Conservation (phyloP, 2,888 invertebrate species). For the Alloscopus bannaensis region DNA sequence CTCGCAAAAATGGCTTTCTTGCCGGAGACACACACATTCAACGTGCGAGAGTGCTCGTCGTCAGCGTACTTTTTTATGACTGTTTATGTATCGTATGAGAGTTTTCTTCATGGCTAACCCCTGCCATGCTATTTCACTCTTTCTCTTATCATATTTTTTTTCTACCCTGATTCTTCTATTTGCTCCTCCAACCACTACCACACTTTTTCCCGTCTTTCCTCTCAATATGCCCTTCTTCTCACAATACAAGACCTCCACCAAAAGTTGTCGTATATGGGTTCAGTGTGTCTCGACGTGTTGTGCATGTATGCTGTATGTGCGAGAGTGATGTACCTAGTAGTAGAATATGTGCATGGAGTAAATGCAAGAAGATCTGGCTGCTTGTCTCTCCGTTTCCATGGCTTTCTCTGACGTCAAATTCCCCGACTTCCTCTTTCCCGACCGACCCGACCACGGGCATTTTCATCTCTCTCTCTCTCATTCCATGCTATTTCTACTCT, state of each 20-base stretch:
- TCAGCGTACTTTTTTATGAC: neutral
- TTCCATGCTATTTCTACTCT: constrained; percentile 28
- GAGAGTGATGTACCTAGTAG: neutral
- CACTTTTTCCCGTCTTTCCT: too few species aligned
- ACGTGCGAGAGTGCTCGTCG: neutral
- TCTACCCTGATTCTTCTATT: constrained; percentile 11
- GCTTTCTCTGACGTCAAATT: constrained; percentile 70
- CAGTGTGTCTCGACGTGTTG: too few species aligned
- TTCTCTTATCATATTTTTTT: constrained; percentile 3
- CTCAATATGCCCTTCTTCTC: too few species aligned
- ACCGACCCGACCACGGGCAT: constrained; percentile 60
- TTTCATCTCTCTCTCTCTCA: constrained; percentile 50
- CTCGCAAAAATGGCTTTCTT: constrained; percentile 1
- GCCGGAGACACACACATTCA: too few species aligned
- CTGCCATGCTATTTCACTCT: neutral
- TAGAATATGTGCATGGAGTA: constrained; percentile 7
- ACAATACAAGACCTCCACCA: too few species aligned
- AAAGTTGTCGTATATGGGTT: too few species aligned
- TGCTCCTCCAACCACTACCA: neutral
- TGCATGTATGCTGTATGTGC: too few species aligned
- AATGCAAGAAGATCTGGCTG: constrained; percentile 35
- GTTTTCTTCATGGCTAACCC: constrained; percentile 8
- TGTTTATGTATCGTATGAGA: constrained; percentile 1
- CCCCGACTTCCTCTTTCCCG: constrained; percentile 60
- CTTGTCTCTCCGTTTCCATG: constrained; percentile 68